Base-by-base conservation (phyloP, 2,113 vertebrate species). In the Mirza zaza region DNA sequence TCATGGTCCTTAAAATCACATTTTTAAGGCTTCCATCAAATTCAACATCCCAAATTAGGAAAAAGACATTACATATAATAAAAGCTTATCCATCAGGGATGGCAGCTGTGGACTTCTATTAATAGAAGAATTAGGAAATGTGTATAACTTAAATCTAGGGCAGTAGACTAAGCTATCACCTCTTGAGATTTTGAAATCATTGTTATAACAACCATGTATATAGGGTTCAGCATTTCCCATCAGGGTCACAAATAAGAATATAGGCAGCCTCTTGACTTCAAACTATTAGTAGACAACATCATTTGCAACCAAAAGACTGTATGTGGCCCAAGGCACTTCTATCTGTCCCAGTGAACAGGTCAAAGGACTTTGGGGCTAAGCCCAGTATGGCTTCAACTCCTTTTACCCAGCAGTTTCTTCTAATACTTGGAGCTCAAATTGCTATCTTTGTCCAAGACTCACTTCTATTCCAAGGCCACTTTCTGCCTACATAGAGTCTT, bases 171-270 rank as follows among this genome's bases (percentile, higher is more conserved):
- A 71, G 50, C 91, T 67, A 73, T 71, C 15, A 50, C 45, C 82
- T 90, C 76, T 85, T 91, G 81, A 80, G 70, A 86, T 91, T 94
- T 91, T 85, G 34, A 96, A 82, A 86, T 95, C 52, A 71, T 90
- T 88, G 80, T 85, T 45, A 39, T 39, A 86, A 88, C 45, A 88
- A 68, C 27, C 57, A 39, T 27, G 65, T 57, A 93, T 61, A 81
- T n/a, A 95, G 20, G 36, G 61, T 57, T 93, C 61, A 85, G 52
- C 52, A 71, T 67, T 20, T 77, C 52, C 48, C 77, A 27, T 73
- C 67, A 91, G 81, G n/a, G 73, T 86, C 73, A 91, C n/a, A 86
- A 73, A 71, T 34, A 77, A 91, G 67, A 84, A 85, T 21, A 52
- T 10, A 65, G 48, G 34, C 71, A 59, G 59, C 29, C 36, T 94